phyloP scores from a whole-genome alignment of 2,888 invertebrate genomes.

The Suillia variegata region DNA sequence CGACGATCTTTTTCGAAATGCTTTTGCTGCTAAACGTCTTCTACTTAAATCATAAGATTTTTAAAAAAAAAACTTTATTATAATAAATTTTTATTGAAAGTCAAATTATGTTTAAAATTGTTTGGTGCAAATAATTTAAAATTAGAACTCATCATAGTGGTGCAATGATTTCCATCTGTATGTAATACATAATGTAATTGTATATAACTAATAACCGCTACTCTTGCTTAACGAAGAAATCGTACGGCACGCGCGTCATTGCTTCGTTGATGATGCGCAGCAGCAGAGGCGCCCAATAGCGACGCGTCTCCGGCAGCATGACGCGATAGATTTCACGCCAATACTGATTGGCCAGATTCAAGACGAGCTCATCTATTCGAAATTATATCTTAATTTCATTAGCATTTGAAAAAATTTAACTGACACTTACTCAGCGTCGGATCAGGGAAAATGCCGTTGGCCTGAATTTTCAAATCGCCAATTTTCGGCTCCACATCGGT shows the following conservation, averaged over 20 bases:
- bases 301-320: conserved; percentile 62
- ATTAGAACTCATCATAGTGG: too few species aligned
- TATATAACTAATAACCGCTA: too few species aligned
- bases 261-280: conserved; percentile 49
- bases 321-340: conserved; percentile 65
- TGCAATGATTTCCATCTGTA: too few species aligned
- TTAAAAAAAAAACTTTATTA: too few species aligned
- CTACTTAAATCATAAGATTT: too few species aligned
- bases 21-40: too few species aligned
- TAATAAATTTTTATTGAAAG: too few species aligned
- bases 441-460: conserved; percentile 68
- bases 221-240: conserved; percentile 41
- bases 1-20: too few species aligned
- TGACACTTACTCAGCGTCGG: conserved; percentile 70
- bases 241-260: conserved; percentile 51
- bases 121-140: too few species aligned
- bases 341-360: conserved; percentile 64
- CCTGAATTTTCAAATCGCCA: conserved; percentile 66
- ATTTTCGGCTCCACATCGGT: conserved; percentile 70
- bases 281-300: conserved; percentile 54
- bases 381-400: too few species aligned
- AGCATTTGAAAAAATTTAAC: conserved; percentile 5
- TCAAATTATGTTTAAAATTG: too few species aligned
- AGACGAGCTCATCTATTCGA: conserved; percentile 51
- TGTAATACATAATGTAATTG: too few species aligned